Evolutionary conservation across 2,888 invertebrate genomes (phyloP), one percentile per base, ranked within the genome.

Genomic region (Gasteruption jaculator): DNA sequence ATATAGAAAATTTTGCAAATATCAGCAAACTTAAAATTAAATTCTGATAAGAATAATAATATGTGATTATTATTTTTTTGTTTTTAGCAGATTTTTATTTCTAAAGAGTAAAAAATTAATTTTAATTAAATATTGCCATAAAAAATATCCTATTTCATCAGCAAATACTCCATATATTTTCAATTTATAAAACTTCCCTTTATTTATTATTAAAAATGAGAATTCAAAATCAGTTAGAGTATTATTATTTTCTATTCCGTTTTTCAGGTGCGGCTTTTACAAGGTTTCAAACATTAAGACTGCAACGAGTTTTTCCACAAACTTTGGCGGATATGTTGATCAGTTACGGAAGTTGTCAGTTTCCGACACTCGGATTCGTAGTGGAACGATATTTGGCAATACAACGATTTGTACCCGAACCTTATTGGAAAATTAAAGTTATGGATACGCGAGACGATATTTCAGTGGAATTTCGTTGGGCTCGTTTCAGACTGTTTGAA

Each of bases 291-390:
- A 99, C 99, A 0, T 68, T 97, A 46, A 79, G 95, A 8, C 73
- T 97, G 5, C 85, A 88, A 63, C 82, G 82, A 59, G 80, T 85
- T 7, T 91, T 91, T 63, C 90, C 90, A 0, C 73, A 73, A 24
- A 80, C 79, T 53, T 74, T 91, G 36, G 77, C 82, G 0, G 80
- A 89, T 40, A 85, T 86, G 65, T 68, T 96, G 2, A 86, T 99
- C 32, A 97, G 96, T 71, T 99, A 99, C 69, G 99, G 99, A 2
- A 94, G 93, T 43, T 99, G 99, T 65, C 99, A 99, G 72, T 97
- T 99, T 71, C 99, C 99, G 4, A 99, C 99, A 0, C 75, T 99
- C n/a, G 99, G 99, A 2, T 99, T 99, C 78, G 96, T 99, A n/a
- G 97, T 95, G 0, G 95, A 99, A 70, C 79, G 99, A 37, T 97